A percentile compares a stretch with the other conserved stretches of the same genome.
These are phyloP conservation scores for Hypolimnas misippus DNA, from an alignment of 2,888 invertebrate species.

Conservation along the genomic window DNA sequence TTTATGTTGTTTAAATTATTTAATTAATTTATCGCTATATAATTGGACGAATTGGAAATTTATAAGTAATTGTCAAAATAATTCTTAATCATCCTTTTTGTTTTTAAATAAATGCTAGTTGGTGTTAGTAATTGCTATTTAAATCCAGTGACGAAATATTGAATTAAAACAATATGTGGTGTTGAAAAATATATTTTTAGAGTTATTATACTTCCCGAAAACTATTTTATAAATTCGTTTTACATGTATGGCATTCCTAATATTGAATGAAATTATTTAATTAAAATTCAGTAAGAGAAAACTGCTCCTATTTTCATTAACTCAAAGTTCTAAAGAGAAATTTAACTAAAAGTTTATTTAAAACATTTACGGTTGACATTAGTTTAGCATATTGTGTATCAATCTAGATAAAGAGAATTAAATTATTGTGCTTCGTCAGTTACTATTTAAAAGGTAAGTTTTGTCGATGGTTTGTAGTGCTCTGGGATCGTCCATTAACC, in stretches of 20 bases:
- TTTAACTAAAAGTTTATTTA: too few species aligned
- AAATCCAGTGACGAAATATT: slow-evolving; percentile 34
- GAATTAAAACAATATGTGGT: slow-evolving; percentile 2
- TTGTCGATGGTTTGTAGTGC: neutral
- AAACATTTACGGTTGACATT: too few species aligned
- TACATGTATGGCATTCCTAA: neutral
- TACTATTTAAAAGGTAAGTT: neutral
- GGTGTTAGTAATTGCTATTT: slow-evolving; percentile 10
- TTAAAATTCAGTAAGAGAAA: neutral
- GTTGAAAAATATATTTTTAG: slow-evolving; percentile 3
- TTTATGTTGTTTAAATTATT: neutral
- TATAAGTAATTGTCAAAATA: neutral
- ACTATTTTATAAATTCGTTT: neutral
- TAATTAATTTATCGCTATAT: slow-evolving; percentile 6
- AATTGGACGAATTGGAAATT: neutral
- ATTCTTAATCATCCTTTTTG: neutral
- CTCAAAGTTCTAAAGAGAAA: too few species aligned
- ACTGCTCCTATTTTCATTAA: too few species aligned
- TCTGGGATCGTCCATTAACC: too few species aligned
- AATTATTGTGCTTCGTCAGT: neutral
- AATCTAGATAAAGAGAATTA: too few species aligned
- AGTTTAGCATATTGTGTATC: too few species aligned
- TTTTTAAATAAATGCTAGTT: neutral
- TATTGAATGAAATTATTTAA: neutral
- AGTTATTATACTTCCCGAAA: neutral